phyloP scores from a whole-genome alignment of 2,797 vertebrate species.

The Philypnodon macrostomus region DNA sequence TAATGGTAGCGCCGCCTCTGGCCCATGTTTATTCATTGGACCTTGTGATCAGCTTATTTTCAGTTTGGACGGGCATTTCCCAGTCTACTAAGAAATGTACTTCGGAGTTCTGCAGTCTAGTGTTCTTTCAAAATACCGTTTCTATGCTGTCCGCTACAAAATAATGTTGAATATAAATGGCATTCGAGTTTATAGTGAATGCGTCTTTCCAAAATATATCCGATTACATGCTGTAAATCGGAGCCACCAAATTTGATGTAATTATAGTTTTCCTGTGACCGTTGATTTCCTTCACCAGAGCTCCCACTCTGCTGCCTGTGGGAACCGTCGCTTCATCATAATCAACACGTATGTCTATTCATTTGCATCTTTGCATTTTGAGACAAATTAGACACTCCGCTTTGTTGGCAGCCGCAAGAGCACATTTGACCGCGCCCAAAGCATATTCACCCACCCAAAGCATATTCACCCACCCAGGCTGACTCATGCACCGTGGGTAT shows the following conservation, averaged over 20 bases:
- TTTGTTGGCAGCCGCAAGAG: slow-evolving; percentile 37
- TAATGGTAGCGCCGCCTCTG: too few species aligned
- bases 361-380: slow-evolving; percentile 53
- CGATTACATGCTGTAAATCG: slow-evolving; percentile 2
- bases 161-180: too few species aligned
- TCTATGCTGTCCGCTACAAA: too few species aligned
- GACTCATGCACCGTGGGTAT: slow-evolving; percentile 69
- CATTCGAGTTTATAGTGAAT: too few species aligned
- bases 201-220: too few species aligned
- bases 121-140: too few species aligned
- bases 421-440: slow-evolving; percentile 46
- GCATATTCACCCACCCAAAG: slow-evolving; percentile 70
- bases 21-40: too few species aligned
- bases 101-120: too few species aligned
- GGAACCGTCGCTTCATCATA: slow-evolving; percentile 32
- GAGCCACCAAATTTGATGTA: slow-evolving; percentile 7
- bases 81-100: too few species aligned
- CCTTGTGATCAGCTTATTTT: too few species aligned
- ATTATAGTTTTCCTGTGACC: slow-evolving; percentile 12
- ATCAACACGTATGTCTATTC: slow-evolving; percentile 33
- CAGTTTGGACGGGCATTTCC: too few species aligned
- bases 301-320: neutral
- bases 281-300: neutral
- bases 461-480: slow-evolving; percentile 64
- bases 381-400: slow-evolving; percentile 53